A percentile compares a stretch with the other conserved stretches of the same genome.
These are phyloP conservation scores for Nephotettix cincticeps DNA, from an alignment of 1,140 invertebrate species.

Conservation along the genomic window DNA sequence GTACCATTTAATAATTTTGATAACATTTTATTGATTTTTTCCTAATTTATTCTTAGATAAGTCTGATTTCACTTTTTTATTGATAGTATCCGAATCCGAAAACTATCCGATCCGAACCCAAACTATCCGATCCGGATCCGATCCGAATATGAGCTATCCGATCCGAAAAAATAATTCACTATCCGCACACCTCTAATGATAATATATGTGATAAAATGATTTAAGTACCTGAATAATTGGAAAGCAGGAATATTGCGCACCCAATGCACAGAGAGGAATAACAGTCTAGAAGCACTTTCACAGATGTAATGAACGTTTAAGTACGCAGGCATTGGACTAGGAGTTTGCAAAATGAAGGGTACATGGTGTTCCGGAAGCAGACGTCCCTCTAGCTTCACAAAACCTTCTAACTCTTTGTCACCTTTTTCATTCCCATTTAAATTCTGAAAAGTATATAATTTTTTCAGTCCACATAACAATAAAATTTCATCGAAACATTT, in stretches of 20 bases:
- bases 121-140: no score
- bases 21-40: no score
- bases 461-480: neutral
- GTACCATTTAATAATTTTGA: no score
- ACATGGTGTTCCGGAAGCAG: conserved; percentile 67
- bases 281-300: conserved; percentile 84
- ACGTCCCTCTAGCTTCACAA: conserved; percentile 51
- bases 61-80: no score
- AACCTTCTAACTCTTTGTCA: conserved; percentile 39
- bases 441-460: conserved; percentile 45
- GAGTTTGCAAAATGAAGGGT: conserved; percentile 78
- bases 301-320: conserved; percentile 88
- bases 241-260: conserved; percentile 80
- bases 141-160: no score
- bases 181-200: no score
- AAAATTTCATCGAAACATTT: neutral
- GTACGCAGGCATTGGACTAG: conserved; percentile 76
- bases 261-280: conserved; percentile 90
- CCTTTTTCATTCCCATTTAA: conserved; percentile 52
- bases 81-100: no score
- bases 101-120: no score
- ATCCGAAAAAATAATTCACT: no score
- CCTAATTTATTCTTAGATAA: no score
- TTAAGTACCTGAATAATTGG: conserved; percentile 74
- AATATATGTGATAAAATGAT: no score